A percentile compares a stretch with the other conserved stretches of the same genome.
These are phyloP conservation scores for Craterocephalus amniculus DNA, from an alignment of 2,797 vertebrate species.

Conservation along the genomic window DNA sequence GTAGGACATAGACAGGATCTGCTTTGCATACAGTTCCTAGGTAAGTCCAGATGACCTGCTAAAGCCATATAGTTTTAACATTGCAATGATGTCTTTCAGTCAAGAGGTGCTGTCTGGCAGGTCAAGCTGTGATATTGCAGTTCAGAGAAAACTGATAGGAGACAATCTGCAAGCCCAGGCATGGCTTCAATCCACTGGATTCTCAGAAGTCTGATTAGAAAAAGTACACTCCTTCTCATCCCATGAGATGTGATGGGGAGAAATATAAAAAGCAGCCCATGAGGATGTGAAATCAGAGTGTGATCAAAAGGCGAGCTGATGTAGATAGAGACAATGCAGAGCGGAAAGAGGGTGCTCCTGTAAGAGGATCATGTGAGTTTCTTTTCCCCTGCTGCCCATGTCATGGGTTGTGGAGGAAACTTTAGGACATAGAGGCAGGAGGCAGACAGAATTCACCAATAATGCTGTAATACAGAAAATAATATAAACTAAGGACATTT, in stretches of 20 bases:
- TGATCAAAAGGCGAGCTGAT: conserved; percentile 63
- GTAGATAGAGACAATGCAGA: conserved; percentile 45
- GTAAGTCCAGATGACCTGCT: conserved; percentile 30
- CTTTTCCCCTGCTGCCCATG: not conserved
- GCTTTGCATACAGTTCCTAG: conserved; percentile 3
- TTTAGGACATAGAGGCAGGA: too few species aligned
- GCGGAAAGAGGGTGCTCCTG: not conserved
- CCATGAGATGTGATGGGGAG: conserved; percentile 31
- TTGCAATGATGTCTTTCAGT: conserved; percentile 29
- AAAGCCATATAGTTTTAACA: conserved; percentile 6
- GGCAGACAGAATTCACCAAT: too few species aligned
- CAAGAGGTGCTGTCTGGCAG: conserved; percentile 34
- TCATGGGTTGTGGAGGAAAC: too few species aligned
- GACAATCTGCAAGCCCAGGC: conserved; percentile 32
- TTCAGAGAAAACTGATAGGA: conserved; percentile 34
- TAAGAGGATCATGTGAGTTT: conserved; percentile 9
- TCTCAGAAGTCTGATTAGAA: conserved; percentile 61
- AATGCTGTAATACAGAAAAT: too few species aligned
- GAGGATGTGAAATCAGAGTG: conserved; percentile 71
- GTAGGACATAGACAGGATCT: not conserved
- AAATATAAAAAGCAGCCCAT: conserved; percentile 12
- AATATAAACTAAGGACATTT: too few species aligned
- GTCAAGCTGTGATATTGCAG: conserved; percentile 51
- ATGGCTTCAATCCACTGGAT: conserved; percentile 28
- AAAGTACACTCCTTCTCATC: conserved; percentile 51